A percentile compares a stretch with the other conserved stretches of the same genome.
Conservation (phyloP, 2,888 invertebrate species). For the Lathronympha strigana region DNA sequence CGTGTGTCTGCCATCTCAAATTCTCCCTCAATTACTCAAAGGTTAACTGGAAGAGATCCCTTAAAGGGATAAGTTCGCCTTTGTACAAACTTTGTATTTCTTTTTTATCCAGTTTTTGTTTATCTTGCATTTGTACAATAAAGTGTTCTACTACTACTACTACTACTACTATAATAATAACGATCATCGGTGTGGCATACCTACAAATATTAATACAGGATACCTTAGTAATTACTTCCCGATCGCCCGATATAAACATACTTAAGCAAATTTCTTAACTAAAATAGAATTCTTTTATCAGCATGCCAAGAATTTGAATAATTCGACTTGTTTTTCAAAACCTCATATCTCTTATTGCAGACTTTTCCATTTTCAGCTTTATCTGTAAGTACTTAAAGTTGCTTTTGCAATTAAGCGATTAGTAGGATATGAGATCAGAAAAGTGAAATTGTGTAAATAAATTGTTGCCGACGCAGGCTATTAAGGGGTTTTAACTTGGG, state of each 20-base stretch:
- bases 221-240: too few relatives aligned
- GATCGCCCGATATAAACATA: not conserved
- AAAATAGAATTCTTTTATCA: slow-evolving; percentile 22
- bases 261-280: slow-evolving; percentile 16
- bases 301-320: slow-evolving; percentile 17
- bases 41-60: too few relatives aligned
- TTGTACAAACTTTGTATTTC: too few relatives aligned
- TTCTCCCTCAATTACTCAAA: too few relatives aligned
- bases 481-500: slow-evolving; percentile 64
- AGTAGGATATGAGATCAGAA: slow-evolving; percentile 45
- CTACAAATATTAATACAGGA: too few relatives aligned
- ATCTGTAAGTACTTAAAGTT: not conserved
- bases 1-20: too few relatives aligned
- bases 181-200: too few relatives aligned
- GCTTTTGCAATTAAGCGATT: not conserved
- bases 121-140: too few relatives aligned
- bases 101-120: too few relatives aligned
- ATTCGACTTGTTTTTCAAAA: slow-evolving; percentile 1
- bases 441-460: slow-evolving; percentile 66
- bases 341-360: slow-evolving; percentile 51
- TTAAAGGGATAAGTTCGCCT: too few relatives aligned
- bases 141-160: too few relatives aligned
- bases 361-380: not conserved
- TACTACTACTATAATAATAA: too few relatives aligned
- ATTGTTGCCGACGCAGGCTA: slow-evolving; percentile 64